Base-by-base conservation (phyloP, 2,888 invertebrate genomes). In the Ametastegia equiseti region DNA sequence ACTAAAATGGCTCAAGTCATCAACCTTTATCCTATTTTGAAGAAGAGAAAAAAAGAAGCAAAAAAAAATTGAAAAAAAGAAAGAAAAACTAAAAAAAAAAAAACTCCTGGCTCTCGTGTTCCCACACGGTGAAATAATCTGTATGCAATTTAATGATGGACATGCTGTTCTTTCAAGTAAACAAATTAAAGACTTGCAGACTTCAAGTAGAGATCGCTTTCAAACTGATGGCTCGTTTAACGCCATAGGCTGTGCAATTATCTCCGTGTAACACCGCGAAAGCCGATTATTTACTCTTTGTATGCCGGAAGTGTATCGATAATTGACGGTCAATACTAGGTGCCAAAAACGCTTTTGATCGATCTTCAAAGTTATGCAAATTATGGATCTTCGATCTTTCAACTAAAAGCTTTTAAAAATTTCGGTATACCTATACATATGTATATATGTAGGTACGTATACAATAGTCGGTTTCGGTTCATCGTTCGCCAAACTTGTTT, bases 1-100 rank as follows among this genome's bases (percentile, higher is more conserved):
- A 47, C 27, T n/a, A 71, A 47, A 71, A 36, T 71, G 71, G 71
- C 71, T 19, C 15, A 30, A 71, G 71, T 71, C 71, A n/a, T n/a
- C n/a, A 47, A 47, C n/a, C 47, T 39, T 71, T 45, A 30, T 27
- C 0, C 47, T 47, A 71, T 42, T 71, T 6, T 36, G 23, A 54
- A 54, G 23, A 54, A 7, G 19, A 47, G 7, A 30, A 2, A 63
- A 63, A 63, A 63, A 63, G 3, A n/a, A n/a, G n/a, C n/a, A n/a
- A 27, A 63, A 30, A 54, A 4, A 7, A 54, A 54, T 42, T 5
- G 15, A 50, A 13, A 50, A 50, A 50, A 50, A 4, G 3, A 15
- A 50, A n/a, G 3, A 50, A 50, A 50, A 50, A 50, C 7, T 50
- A 50, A 15, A 54, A n/a, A 54, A 54, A 54, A 54, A 54, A 7